Evolutionary conservation across 2,797 vertebrate species (phyloP).

Genomic region (Brachymystax lenok): DNA sequence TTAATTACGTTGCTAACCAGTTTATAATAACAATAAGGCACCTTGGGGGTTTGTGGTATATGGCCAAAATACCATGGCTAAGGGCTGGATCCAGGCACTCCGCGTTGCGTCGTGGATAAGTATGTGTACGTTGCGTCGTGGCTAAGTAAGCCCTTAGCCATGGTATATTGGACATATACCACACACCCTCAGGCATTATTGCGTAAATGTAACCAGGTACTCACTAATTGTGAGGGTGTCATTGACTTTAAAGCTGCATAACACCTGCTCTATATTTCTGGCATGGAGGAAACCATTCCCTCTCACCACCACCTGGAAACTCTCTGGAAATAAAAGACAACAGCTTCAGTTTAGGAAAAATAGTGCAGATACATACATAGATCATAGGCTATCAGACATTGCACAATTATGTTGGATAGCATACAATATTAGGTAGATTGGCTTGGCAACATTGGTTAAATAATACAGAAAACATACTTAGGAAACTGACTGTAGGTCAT

Average conservation of each 20-base stretch:
- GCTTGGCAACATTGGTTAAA: background rate
- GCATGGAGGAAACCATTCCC: slow-evolving; percentile 81
- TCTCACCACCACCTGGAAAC: slow-evolving; percentile 76
- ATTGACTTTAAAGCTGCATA: slow-evolving; percentile 83
- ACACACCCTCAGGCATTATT: too few relatives aligned
- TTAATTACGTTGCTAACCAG: too few relatives aligned
- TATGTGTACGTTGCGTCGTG: too few relatives aligned
- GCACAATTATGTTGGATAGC: background rate
- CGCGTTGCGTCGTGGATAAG: too few relatives aligned
- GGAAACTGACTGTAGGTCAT: background rate
- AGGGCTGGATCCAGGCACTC: too few relatives aligned
- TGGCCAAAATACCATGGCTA: too few relatives aligned
- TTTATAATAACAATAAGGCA: too few relatives aligned
- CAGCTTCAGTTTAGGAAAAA: background rate
- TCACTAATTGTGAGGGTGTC: slow-evolving; percentile 68
- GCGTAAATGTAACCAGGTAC: slow-evolving; percentile 9
- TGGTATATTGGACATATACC: too few relatives aligned
- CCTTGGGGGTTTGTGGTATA: too few relatives aligned
- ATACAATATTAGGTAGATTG: background rate
- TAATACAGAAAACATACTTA: background rate
- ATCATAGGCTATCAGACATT: background rate
- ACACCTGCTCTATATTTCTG: slow-evolving; percentile 71
- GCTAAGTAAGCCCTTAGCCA: too few relatives aligned
- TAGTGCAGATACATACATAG: background rate
- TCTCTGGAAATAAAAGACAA: slow-evolving; percentile 27